Evolutionary conservation across 1,140 invertebrate species (phyloP).

Genomic region (Anadara kagoshimensis): DNA sequence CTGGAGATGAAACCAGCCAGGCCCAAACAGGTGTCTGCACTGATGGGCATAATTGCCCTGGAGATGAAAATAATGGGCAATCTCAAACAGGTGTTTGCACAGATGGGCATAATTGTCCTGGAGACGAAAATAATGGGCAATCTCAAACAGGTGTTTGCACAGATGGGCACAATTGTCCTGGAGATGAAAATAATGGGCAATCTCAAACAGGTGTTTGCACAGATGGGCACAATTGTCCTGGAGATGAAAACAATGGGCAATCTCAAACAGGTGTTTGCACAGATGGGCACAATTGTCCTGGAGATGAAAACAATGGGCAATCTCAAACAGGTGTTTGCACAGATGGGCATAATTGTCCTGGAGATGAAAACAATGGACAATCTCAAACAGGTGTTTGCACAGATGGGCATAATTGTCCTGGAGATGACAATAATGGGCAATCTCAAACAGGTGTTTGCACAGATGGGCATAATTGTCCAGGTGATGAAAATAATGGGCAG

Average conservation of each 20-base stretch:
- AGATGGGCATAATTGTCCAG: slow-evolving; percentile 19
- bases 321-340: slow-evolving; percentile 33
- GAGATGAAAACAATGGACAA: slow-evolving; percentile 20
- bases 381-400: slow-evolving; percentile 30
- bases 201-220: slow-evolving; percentile 33
- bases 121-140: slow-evolving; percentile 38
- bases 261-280: slow-evolving; percentile 34
- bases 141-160: slow-evolving; percentile 27
- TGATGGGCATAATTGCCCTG: slow-evolving; percentile 40
- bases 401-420: slow-evolving; percentile 42
- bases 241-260: slow-evolving; percentile 22
- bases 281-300: slow-evolving; percentile 44
- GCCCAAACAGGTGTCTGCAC: slow-evolving; percentile 27
- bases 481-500: slow-evolving; percentile 9
- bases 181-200: slow-evolving; percentile 27
- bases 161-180: slow-evolving; percentile 38
- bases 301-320: slow-evolving; percentile 12
- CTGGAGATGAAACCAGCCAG: slow-evolving; percentile 28
- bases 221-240: slow-evolving; percentile 49
- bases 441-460: slow-evolving; percentile 11
- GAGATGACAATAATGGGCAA: slow-evolving; percentile 22
- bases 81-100: slow-evolving; percentile 18
- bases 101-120: slow-evolving; percentile 35
- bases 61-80: too few relatives aligned
- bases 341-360: slow-evolving; percentile 41